Evolutionary conservation across 1,140 invertebrate genomes (phyloP).

Genomic region (Tribolium castaneum): DNA sequence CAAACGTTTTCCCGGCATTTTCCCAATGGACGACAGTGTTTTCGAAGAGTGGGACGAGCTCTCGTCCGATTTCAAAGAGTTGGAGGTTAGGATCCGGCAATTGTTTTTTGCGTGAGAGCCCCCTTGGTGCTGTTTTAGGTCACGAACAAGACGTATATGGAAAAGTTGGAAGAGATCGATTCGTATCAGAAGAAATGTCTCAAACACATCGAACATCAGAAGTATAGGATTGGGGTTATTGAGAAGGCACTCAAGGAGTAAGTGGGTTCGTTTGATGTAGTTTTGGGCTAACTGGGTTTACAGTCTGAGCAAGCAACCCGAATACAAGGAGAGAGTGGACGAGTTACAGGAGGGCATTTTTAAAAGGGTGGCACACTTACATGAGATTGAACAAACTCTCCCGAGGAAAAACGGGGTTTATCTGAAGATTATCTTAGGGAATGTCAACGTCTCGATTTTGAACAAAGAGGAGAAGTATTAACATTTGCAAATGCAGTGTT

Average conservation of each 20-base stretch:
- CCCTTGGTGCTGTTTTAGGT: slow-evolving; percentile 67
- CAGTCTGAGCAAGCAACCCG: slow-evolving; percentile 66
- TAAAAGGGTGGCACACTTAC: slow-evolving; percentile 81
- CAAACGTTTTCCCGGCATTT: not conserved
- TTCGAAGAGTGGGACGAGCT: slow-evolving; percentile 82
- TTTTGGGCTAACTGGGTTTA: slow-evolving; percentile 32
- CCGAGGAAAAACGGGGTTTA: slow-evolving; percentile 91
- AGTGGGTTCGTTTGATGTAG: slow-evolving; percentile 58
- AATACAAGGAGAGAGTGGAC: slow-evolving; percentile 66
- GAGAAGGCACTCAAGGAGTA: slow-evolving; percentile 83
- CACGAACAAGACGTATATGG: slow-evolving; percentile 84
- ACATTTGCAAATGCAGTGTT: no score
- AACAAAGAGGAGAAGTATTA: slow-evolving; percentile 93
- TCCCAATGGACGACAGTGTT: slow-evolving; percentile 54
- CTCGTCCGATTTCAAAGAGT: slow-evolving; percentile 77
- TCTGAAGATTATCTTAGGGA: slow-evolving; percentile 93
- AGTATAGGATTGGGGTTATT: slow-evolving; percentile 88
- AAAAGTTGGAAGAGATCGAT: slow-evolving; percentile 85
- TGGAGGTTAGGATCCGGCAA: slow-evolving; percentile 70
- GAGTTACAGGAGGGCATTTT: slow-evolving; percentile 79
- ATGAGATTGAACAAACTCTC: slow-evolving; percentile 87
- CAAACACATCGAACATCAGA: slow-evolving; percentile 88
- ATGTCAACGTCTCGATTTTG: slow-evolving; percentile 96
- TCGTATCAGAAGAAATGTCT: slow-evolving; percentile 89
- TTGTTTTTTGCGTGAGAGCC: slow-evolving; percentile 50